Percentiles rank a stretch among this genome's conserved stretches.
These are phyloP conservation scores for Cacoxenus indagator DNA, from an alignment of 2,888 invertebrate species.

Conservation along the genomic window DNA sequence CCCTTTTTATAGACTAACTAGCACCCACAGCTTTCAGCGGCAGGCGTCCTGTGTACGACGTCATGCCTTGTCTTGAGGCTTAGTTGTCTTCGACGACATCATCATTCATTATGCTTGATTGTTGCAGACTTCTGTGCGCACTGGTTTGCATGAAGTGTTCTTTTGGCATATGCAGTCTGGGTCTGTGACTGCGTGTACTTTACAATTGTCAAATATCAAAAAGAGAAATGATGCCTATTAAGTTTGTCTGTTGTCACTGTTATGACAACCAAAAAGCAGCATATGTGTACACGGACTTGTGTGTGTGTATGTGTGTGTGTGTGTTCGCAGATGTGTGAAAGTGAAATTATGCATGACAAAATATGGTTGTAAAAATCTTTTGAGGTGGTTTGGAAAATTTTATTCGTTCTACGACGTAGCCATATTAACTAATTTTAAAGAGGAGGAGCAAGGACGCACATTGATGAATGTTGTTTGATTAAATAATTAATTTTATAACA, in stretches of 20 bases:
- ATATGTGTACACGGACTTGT: background rate
- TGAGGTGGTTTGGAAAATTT: too few species aligned
- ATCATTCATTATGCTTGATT: slow-evolving; percentile 61
- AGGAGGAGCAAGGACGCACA: too few species aligned
- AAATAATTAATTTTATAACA: too few species aligned
- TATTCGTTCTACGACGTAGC: too few species aligned
- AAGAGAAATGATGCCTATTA: slow-evolving; percentile 49
- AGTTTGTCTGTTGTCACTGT: slow-evolving; percentile 16
- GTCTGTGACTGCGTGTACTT: slow-evolving; percentile 23
- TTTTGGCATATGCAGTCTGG: slow-evolving; percentile 25
- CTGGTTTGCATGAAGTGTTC: slow-evolving; percentile 41
- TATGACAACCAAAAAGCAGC: slow-evolving; percentile 15
- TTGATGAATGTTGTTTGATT: too few species aligned
- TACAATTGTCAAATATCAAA: slow-evolving; percentile 30
- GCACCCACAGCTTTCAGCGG: slow-evolving; percentile 35
- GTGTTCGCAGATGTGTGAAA: background rate
- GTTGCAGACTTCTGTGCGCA: slow-evolving; percentile 39
- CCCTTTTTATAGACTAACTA: slow-evolving; percentile 19
- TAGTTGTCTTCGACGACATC: slow-evolving; percentile 46
- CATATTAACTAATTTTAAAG: too few species aligned
- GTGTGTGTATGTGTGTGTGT: background rate
- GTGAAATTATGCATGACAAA: background rate
- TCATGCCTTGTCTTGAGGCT: slow-evolving; percentile 41
- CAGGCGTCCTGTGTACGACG: slow-evolving; percentile 51
- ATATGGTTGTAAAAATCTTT: too few species aligned